Conservation (phyloP, 2,113 vertebrate species). For the Dissostichus mawsoni region DNA sequence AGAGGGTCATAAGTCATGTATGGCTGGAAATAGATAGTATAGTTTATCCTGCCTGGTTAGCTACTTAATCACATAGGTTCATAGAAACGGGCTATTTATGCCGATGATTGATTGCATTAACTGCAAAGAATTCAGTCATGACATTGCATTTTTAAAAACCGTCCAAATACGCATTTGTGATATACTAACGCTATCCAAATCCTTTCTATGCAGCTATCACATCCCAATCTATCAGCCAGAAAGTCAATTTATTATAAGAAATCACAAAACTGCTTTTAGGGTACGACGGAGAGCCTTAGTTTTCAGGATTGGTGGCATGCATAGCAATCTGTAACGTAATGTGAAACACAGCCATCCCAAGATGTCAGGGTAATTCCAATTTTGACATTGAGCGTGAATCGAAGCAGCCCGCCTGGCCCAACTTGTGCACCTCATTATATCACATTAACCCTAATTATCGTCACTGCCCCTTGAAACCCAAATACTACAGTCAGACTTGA, state of each 20-base stretch:
- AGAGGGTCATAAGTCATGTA: slow-evolving; percentile 77
- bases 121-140: slow-evolving; percentile 59
- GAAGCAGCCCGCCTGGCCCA: slow-evolving; percentile 29
- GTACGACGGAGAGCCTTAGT: slow-evolving; percentile 12
- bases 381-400: slow-evolving; percentile 62
- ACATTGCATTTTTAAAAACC: slow-evolving; percentile 59
- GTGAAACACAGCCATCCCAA: slow-evolving; percentile 23
- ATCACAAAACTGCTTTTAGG: slow-evolving; percentile 16
- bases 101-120: slow-evolving; percentile 61
- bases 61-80: slow-evolving; percentile 70
- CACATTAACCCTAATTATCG: slow-evolving; percentile 78
- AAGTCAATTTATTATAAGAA: slow-evolving; percentile 31
- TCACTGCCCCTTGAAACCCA: slow-evolving; percentile 61
- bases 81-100: slow-evolving; percentile 73
- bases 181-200: slow-evolving; percentile 37
- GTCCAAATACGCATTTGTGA: slow-evolving; percentile 48
- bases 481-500: slow-evolving; percentile 45
- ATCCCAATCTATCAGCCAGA: slow-evolving; percentile 34
- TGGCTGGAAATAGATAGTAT: slow-evolving; percentile 76
- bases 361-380: slow-evolving; percentile 65
- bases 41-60: slow-evolving; percentile 74
- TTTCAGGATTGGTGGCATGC: not conserved
- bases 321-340: slow-evolving; percentile 24
- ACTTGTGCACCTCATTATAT: slow-evolving; percentile 68
- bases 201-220: slow-evolving; percentile 16